Evolutionary conservation across 1,140 invertebrate species (phyloP), one percentile per base, ranked within the genome.

Genomic region (Zaprionus tsacasi): DNA sequence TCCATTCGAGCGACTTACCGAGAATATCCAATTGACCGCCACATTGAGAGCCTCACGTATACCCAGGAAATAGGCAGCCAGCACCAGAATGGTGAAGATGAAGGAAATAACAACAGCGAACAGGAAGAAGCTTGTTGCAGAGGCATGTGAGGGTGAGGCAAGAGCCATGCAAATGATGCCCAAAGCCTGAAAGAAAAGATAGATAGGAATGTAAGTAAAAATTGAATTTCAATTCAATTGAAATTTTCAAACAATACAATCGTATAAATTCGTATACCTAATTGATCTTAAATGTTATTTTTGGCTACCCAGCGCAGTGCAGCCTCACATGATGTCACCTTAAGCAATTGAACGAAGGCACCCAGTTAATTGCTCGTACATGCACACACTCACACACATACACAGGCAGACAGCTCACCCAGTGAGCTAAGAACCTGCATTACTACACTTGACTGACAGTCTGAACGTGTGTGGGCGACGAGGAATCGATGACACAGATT

Each of bases 111-210:
- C 96, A 3, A 95, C 96, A 13, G 97, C 96, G 86, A 97, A 97
- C 30, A 97, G 94, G 93, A 97, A 98, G 94, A 96, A 98, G 77
- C 96, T 94, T 0, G 96, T 95, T 54, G 94, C 95, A 15, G 92
- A 81, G 12, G 93, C 85, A 25, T 91, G 82, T 0, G 95, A 95
- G 0, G 96, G 96, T 1, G 96, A 95, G 1, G 95, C 96, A 48
- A 95, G 94, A 4, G 95, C 94, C 95, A 97, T 96, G 79, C 96
- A 97, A 77, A 98, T 94, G 57, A 98, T 96, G 50, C 96, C 97
- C 54, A 97, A 82, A n/a, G 95, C 76, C 97, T 98, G 94, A 30
- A 33, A 10, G 6, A 63, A 64, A 6, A 7, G 1, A 59, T 17
- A 6, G 2, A 1, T 15, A 15, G 2, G 21, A 21, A 1, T 21